A percentile compares a stretch with the other conserved stretches of the same genome.
Conservation (phyloP, 23 tunicate species). For the Styela clava region DNA sequence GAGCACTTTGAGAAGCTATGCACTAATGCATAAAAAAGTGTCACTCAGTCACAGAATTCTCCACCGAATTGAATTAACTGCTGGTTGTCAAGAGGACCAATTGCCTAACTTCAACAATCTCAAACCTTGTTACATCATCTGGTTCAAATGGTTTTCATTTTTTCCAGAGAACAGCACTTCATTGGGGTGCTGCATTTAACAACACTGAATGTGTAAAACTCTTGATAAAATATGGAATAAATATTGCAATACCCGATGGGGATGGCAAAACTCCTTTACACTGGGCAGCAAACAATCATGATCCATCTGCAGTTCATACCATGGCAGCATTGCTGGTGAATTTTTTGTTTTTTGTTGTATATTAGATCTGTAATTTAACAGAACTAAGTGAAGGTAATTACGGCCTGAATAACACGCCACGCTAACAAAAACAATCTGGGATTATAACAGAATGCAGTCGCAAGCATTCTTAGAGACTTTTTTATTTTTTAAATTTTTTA, state of each 20-base stretch:
- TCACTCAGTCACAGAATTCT: no score
- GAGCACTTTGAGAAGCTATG: no score
- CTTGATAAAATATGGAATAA: constrained; percentile 69
- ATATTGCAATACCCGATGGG: constrained; percentile 67
- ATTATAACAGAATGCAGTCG: no score
- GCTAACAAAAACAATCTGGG: no score
- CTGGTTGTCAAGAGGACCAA: no score
- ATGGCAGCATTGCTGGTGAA: constrained; percentile 54
- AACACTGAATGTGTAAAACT: constrained; percentile 72
- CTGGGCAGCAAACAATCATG: constrained; percentile 85
- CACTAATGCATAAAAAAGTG: no score
- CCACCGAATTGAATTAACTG: no score
- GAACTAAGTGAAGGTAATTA: not conserved
- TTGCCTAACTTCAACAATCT: no score
- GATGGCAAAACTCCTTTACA: constrained; percentile 95
- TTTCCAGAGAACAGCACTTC: constrained; percentile 81
- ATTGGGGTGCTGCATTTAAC: constrained; percentile 93
- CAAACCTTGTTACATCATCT: no score
- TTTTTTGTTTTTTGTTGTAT: not conserved
- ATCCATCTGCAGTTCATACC: constrained; percentile 64
- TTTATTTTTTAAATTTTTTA: no score
- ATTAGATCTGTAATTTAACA: not conserved
- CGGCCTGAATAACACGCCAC: no score
- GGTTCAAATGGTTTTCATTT: not conserved
- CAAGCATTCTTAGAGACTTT: no score